phyloP scores from a whole-genome alignment of 2,113 vertebrate genomes.

The Myrmecophaga tridactyla region DNA sequence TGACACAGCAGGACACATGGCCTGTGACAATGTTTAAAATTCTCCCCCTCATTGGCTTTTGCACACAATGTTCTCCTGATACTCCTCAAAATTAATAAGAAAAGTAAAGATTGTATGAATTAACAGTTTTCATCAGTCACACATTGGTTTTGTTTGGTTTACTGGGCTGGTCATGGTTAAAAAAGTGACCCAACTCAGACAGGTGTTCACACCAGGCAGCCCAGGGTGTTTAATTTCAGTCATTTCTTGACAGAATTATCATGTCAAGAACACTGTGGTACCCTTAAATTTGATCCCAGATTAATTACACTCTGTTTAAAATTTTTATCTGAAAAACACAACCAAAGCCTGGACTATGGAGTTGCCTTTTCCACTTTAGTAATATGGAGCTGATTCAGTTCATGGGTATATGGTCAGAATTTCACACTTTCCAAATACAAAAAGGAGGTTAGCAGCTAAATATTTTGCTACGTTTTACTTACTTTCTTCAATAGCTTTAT shows the following conservation, averaged over 20 bases:
- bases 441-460: neutral
- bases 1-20: rapidly evolving
- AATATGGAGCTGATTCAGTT: neutral
- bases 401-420: neutral
- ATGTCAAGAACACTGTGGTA: neutral
- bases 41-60: neutral
- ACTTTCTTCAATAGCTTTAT: neutral
- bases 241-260: neutral
- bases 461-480: neutral
- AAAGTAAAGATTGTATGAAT: neutral
- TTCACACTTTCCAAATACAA: neutral
- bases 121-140: neutral
- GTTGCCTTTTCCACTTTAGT: neutral
- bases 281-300: neutral
- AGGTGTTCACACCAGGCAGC: neutral
- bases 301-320: neutral
- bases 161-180: neutral
- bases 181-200: no score
- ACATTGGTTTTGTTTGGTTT: neutral
- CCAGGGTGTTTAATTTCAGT: neutral
- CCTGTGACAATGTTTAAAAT: neutral
- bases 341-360: neutral
- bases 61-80: neutral
- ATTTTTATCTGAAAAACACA: neutral
- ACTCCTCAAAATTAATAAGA: neutral